These are phyloP conservation scores for Lepisosteus osseus DNA, from an alignment of 2,113 vertebrate species.

Conservation along the genomic window DNA sequence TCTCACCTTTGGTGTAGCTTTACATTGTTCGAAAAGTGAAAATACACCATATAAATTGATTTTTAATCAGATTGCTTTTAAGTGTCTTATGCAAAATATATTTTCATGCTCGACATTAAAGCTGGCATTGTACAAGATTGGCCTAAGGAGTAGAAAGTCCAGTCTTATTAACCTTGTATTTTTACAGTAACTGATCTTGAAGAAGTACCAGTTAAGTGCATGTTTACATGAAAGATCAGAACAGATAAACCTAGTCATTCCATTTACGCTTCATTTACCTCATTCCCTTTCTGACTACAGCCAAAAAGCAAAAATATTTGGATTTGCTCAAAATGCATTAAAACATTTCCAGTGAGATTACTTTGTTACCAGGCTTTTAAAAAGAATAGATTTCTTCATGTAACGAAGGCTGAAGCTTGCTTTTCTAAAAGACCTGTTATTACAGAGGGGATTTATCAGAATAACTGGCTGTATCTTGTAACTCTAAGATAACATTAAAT, in stretches of 20 bases:
- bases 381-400: neutral
- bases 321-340: neutral
- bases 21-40: no score
- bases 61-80: no score
- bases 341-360: neutral
- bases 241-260: neutral
- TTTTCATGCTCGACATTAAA: no score
- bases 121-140: neutral
- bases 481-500: neutral
- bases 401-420: neutral
- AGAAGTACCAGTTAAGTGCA: conserved; percentile 6
- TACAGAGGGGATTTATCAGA: neutral
- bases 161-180: neutral
- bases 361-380: neutral
- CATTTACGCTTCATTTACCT: conserved; percentile 1
- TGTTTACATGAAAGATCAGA: conserved; percentile 6
- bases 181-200: neutral
- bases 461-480: neutral
- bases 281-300: neutral
- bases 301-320: neutral
- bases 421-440: neutral
- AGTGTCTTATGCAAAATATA: no score
- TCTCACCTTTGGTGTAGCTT: no score
- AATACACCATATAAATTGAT: no score
- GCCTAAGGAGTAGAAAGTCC: neutral